Conservation (phyloP, 2,797 vertebrate species). For the Lepus townsendii region DNA sequence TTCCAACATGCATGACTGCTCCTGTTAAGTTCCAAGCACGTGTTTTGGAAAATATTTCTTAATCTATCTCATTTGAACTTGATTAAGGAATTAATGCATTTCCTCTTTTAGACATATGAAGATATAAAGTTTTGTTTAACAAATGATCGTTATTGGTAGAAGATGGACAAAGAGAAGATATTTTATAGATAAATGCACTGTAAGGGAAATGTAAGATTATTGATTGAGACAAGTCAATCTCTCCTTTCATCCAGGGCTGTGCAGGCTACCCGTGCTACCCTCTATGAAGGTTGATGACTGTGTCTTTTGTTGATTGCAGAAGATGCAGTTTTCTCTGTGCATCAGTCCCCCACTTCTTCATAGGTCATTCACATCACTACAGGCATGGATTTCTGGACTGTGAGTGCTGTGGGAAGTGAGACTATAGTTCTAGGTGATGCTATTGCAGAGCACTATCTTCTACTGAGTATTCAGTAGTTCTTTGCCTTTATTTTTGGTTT, state of each 20-base stretch:
- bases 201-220: not conserved
- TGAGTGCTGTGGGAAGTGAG: no score
- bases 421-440: not conserved
- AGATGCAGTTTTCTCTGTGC: not conserved
- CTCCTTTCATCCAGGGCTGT: not conserved
- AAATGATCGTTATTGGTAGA: not conserved
- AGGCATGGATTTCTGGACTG: not conserved
- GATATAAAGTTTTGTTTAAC: not conserved
- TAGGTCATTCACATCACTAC: not conserved
- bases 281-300: not conserved
- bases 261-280: not conserved
- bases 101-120: not conserved
- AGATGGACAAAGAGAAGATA: no score
- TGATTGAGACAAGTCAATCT: not conserved
- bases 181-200: not conserved
- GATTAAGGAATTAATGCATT: not conserved
- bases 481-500: no score
- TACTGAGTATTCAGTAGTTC: not conserved
- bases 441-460: not conserved
- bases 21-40: not conserved
- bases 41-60: not conserved
- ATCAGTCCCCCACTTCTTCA: not conserved
- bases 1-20: not conserved
- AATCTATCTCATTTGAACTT: not conserved
- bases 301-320: not conserved